phyloP scores from a whole-genome alignment of 2,113 vertebrate genomes.

The Misgurnus anguillicaudatus region DNA sequence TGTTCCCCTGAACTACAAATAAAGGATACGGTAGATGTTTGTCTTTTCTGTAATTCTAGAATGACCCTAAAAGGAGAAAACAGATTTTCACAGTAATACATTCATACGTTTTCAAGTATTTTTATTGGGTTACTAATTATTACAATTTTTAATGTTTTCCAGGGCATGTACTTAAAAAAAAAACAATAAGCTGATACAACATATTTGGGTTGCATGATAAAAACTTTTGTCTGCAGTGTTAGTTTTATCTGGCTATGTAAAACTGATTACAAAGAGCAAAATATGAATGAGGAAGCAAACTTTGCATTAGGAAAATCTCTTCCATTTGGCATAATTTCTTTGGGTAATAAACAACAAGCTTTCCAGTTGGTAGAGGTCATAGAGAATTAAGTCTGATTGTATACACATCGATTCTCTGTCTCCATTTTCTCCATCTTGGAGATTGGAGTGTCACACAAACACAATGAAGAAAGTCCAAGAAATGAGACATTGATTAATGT shows the following conservation, averaged over 20 bases:
- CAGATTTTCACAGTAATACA: too few species aligned
- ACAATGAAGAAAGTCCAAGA: not conserved
- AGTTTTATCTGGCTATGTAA: too few species aligned
- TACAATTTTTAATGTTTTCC: too few species aligned
- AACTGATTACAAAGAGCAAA: not conserved
- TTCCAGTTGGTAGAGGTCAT: not conserved
- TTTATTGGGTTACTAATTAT: too few species aligned
- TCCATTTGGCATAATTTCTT: not conserved
- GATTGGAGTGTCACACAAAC: constrained; percentile 23
- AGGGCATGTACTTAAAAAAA: too few species aligned
- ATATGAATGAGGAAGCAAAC: not conserved
- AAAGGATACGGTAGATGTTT: not conserved
- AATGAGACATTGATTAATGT: constrained; percentile 42
- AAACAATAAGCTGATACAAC: too few species aligned
- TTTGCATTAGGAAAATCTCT: not conserved
- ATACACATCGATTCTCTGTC: constrained; percentile 1
- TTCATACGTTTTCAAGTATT: too few species aligned
- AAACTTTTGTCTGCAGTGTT: not conserved
- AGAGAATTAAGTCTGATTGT: not conserved
- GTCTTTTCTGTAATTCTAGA: too few species aligned
- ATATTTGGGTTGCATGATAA: too few species aligned
- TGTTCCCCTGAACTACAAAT: not conserved
- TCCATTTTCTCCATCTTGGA: constrained; percentile 9
- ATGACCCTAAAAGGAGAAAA: too few species aligned
- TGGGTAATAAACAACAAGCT: not conserved